Evolutionary conservation across 2,888 invertebrate species (phyloP).

Genomic region (Pterobdella sp.): DNA sequence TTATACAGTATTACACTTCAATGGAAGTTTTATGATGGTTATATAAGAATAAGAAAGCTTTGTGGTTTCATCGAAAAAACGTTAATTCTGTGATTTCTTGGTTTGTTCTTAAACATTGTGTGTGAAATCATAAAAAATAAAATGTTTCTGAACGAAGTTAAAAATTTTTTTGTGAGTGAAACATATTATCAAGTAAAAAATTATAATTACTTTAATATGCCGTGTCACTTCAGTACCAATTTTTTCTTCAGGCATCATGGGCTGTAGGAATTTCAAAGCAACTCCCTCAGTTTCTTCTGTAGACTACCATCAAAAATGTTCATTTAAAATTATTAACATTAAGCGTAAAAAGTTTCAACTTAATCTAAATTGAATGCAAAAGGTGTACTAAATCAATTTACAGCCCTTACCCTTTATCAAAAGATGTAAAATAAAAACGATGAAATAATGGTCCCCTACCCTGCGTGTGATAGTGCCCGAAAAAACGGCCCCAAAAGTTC

Average conservation of each 20-base stretch:
- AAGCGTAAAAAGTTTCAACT: conserved; percentile 4
- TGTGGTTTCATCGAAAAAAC: no score
- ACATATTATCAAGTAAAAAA: no score
- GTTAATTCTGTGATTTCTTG: no score
- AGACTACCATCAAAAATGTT: conserved; percentile 40
- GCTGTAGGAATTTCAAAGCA: conserved; percentile 91
- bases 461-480: conserved; percentile 42
- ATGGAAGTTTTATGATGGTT: no score
- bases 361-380: background rate
- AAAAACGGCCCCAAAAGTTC: conserved; percentile 95
- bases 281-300: conserved; percentile 56
- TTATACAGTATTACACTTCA: no score
- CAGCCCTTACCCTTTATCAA: background rate
- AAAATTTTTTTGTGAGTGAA: no score
- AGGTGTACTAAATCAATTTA: conserved; percentile 38
- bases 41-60: no score
- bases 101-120: no score
- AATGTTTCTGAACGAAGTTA: no score
- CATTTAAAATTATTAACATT: conserved; percentile 43
- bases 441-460: conserved; percentile 37
- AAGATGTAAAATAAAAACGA: background rate
- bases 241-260: conserved; percentile 60
- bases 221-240: conserved; percentile 9
- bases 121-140: no score
- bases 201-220: conserved; percentile 24